phyloP scores from a whole-genome alignment of 2,888 invertebrate species.

The Volucella bombylans region DNA sequence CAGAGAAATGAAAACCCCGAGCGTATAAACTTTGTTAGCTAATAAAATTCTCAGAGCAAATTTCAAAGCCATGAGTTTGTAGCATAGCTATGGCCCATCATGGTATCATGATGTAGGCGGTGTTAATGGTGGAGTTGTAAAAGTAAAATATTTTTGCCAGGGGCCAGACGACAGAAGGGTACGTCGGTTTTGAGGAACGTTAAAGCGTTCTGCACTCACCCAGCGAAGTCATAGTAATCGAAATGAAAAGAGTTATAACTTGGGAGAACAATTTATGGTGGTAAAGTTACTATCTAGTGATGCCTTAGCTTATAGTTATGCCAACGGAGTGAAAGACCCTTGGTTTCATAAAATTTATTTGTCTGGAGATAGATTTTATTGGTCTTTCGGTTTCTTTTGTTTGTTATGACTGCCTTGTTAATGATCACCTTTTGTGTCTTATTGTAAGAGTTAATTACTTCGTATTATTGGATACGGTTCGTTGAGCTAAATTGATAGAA shows the following conservation, averaged over 20 bases:
- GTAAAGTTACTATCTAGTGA: slow-evolving; percentile 34
- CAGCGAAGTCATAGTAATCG: slow-evolving; percentile 25
- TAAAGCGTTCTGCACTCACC: slow-evolving; percentile 1
- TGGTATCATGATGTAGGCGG: slow-evolving; percentile 45
- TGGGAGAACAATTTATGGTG: slow-evolving; percentile 2
- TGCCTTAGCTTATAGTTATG: slow-evolving; percentile 42
- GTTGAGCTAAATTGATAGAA: too few species aligned
- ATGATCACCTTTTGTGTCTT: too few species aligned
- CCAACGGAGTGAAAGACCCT: slow-evolving; percentile 6
- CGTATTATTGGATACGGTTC: too few species aligned
- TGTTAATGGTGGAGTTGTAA: slow-evolving; percentile 49
- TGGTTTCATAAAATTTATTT: too few species aligned
- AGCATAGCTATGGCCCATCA: slow-evolving; percentile 45
- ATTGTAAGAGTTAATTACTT: too few species aligned
- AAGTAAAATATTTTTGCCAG: slow-evolving; percentile 28
- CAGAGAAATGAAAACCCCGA: slow-evolving; percentile 12
- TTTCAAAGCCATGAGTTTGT: slow-evolving; percentile 56
- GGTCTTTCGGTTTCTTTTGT: too few species aligned
- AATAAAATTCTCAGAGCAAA: slow-evolving; percentile 67
- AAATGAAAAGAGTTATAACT: slow-evolving; percentile 31
- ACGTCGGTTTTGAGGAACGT: not conserved
- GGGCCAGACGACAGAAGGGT: slow-evolving; percentile 7
- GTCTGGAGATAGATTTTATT: too few species aligned
- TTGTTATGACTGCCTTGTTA: too few species aligned
- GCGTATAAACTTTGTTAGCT: slow-evolving; percentile 65